Evolutionary conservation across 2,113 vertebrate species (phyloP), one percentile per base, ranked within the genome.

Genomic region (Mastomys coucha): DNA sequence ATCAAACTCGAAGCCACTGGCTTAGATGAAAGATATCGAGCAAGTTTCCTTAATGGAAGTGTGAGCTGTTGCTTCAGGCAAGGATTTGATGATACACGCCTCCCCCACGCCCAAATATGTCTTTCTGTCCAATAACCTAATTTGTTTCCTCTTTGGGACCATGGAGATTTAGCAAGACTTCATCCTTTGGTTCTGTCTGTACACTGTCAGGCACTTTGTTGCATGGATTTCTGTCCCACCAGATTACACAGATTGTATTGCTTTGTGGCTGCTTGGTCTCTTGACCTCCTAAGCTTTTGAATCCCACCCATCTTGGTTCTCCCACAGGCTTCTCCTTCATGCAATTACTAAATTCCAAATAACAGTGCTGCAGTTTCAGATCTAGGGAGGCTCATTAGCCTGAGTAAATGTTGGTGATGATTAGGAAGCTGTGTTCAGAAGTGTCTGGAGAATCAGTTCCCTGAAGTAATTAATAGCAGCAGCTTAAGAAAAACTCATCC

Each of bases 391-490:
- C 91, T 97, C 78, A 93, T 96, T 95, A 97, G 87, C 49, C 11
- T n/a, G 88, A 72, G n/a, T 94, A 91, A 91, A 58, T 82, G 82
- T 42, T 88, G 89, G 75, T 96, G 75, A 80, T 81, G 96, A 94
- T 97, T 98, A 96, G 72, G 91, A 94, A 96, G 95, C 82, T 42
- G 1, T 72, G 67, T 97, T 97, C 69, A 60, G 87, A 96, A 93
- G 49, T 56, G 77, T 53, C 82, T 89, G 80, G 91, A 95, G 96
- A 69, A 63, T 78, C 70, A 56, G 75, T 89, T 96, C 95, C 73
- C 89, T 82, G 26, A 93, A 89, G 92, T 49, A 80, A 49, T 6
- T 49, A 80, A 49, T 6, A 89, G 33, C 87, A 96, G 8, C 49
- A 77, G 19, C 53, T 45, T 70, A 42, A 89, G 96, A 88, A 80